Evolutionary conservation across 2,113 vertebrate species (phyloP).

Genomic region (Capra hircus): DNA sequence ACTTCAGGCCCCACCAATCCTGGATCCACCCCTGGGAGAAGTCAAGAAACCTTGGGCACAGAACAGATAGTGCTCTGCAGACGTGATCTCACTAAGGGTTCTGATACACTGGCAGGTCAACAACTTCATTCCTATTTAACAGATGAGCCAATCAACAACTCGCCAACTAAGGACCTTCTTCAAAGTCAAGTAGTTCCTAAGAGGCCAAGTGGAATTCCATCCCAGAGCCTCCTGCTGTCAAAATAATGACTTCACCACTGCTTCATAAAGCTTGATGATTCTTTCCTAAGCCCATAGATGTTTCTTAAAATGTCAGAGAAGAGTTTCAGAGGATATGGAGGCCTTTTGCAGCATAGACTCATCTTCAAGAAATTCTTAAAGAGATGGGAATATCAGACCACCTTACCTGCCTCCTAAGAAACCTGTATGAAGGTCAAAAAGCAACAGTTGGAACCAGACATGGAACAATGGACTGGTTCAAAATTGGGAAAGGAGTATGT

Average conservation of each 20-base stretch:
- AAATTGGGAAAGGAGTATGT: background rate
- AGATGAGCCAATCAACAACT: background rate
- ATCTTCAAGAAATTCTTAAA: background rate
- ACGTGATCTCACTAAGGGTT: background rate
- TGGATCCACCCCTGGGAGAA: background rate
- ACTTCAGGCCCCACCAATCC: background rate
- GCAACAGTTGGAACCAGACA: background rate
- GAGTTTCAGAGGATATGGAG: background rate
- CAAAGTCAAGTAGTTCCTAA: background rate
- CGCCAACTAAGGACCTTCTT: background rate
- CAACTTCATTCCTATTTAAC: background rate
- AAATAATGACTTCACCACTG: background rate
- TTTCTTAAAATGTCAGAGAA: background rate
- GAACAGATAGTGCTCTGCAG: background rate
- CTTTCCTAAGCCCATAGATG: background rate
- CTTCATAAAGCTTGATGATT: background rate
- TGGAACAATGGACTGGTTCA: background rate
- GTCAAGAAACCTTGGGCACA: background rate
- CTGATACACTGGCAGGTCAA: too few species aligned
- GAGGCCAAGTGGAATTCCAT: background rate
- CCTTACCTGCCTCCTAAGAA: background rate
- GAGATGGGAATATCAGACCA: background rate
- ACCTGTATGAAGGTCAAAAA: background rate
- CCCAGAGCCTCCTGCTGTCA: background rate
- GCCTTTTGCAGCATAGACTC: background rate